These are phyloP conservation scores for Hyles euphorbiae DNA, from an alignment of 1,140 invertebrate genomes.

Conservation along the genomic window DNA sequence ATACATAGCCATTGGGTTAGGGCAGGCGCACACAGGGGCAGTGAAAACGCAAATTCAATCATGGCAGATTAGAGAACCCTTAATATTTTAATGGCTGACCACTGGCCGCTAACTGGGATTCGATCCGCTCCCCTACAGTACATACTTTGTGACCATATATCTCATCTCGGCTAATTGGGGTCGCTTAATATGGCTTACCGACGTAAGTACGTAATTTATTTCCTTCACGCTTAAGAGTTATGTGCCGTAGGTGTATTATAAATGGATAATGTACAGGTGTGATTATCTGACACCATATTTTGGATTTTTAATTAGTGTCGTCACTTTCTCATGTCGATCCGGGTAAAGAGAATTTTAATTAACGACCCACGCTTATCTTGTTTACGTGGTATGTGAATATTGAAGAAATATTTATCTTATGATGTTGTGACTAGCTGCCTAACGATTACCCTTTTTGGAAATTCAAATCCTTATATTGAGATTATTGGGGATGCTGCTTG, in stretches of 20 bases:
- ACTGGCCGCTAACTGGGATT: slow-evolving; percentile 60
- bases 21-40: slow-evolving; percentile 32
- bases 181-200: slow-evolving; percentile 73
- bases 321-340: too few relatives aligned
- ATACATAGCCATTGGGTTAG: slow-evolving; percentile 40
- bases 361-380: too few relatives aligned
- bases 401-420: too few relatives aligned
- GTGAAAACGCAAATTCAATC: slow-evolving; percentile 70
- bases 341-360: too few relatives aligned
- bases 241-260: slow-evolving; percentile 23
- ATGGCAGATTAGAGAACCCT: slow-evolving; percentile 67
- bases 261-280: slow-evolving; percentile 20
- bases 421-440: too few relatives aligned
- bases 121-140: slow-evolving; percentile 54
- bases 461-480: too few relatives aligned
- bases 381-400: too few relatives aligned
- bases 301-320: slow-evolving; percentile 8
- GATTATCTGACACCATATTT: slow-evolving; percentile 14
- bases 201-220: slow-evolving; percentile 73
- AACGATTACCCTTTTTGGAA: too few relatives aligned
- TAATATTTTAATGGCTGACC: slow-evolving; percentile 74
- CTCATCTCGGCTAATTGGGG: slow-evolving; percentile 69
- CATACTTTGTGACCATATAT: slow-evolving; percentile 65
- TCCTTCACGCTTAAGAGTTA: slow-evolving; percentile 42
- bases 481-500: too few relatives aligned